phyloP scores from a whole-genome alignment of 2,797 vertebrate species.

The Meda fulgida region DNA sequence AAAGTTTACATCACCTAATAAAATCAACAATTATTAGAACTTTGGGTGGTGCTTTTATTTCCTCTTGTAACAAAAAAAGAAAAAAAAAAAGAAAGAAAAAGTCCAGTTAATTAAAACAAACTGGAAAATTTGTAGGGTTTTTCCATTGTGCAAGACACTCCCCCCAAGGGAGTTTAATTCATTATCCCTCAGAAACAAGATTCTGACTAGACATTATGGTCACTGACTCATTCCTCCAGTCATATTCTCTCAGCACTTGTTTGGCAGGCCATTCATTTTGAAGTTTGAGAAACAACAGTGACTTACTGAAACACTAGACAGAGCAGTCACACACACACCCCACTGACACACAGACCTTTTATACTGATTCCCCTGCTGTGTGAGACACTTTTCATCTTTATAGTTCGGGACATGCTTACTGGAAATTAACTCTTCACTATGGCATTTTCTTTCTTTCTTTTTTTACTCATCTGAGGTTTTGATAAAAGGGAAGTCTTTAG shows the following conservation, averaged over 20 bases:
- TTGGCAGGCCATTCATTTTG: conserved; percentile 6
- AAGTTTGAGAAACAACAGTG: conserved; percentile 3
- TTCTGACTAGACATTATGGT: conserved; percentile 3
- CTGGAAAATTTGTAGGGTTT: not conserved
- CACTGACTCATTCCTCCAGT: conserved; percentile 22
- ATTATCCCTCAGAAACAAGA: not conserved
- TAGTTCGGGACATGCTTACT: conserved; percentile 52
- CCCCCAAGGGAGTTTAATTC: not conserved
- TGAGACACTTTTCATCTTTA: conserved; percentile 53
- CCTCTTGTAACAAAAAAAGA: not conserved
- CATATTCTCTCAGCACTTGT: conserved; percentile 11
- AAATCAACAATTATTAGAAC: conserved; percentile 18
- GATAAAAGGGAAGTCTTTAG: conserved; percentile 38
- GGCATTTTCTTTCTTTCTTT: not conserved
- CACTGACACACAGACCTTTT: conserved; percentile 44
- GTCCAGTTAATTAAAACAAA: conserved; percentile 1
- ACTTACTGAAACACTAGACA: conserved; percentile 37
- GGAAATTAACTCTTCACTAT: conserved; percentile 55
- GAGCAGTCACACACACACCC: conserved; percentile 33
- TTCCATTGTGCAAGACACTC: conserved; percentile 2
- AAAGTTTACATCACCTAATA: conserved; percentile 1
- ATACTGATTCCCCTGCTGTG: conserved; percentile 20
- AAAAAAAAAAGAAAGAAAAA: not conserved
- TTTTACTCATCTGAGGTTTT: conserved; percentile 45
- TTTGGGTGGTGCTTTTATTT: not conserved